Evolutionary conservation across 2,797 vertebrate species (phyloP), one percentile per base, ranked within the genome.

Genomic region (Microtus agrestis): DNA sequence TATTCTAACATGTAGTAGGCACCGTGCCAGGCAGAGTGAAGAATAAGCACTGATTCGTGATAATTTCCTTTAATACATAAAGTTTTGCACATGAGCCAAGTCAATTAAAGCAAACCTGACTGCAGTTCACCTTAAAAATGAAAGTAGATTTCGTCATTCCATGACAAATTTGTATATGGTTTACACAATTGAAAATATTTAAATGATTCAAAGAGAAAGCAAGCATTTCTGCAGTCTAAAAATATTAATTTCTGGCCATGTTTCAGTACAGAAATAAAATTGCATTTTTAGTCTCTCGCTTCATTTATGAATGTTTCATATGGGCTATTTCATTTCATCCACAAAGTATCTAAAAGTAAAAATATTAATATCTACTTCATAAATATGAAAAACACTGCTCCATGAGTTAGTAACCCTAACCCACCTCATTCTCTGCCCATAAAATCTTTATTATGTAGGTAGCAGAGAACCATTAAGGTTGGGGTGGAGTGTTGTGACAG

Each of bases 291-390:
- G 82, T 77, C 19, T 65, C 51, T 73, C 15, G 77, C 79, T 37
- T 8, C 29, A 63, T 89, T 94, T 27, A 79, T 67, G 92, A 76
- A 85, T 87, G 11, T 6, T 96, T 94, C 31, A 65, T n/a, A 71
- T 12, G 31, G 25, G 48, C 43, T 63, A 69, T 67, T 11, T 89
- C 21, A 90, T 91, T 85, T 92, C 69, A 94, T 67, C 34, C 54
- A 82, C 51, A 74, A 93, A 91, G 67, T 91, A 80, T 63, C 37
- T 84, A 84, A 48, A 31, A 90, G 87, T 59, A 87, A 93, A 96
- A 91, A 84, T 80, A 71, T 65, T 43, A 51, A 54, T 71, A 65
- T 29, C 3, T 10, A 78, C 19, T 34, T 88, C 73, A 56, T 59
- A 85, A 91, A 95, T 51, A 94, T 9, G 14, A 40, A 91, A 94